Evolutionary conservation across 2,113 vertebrate species (phyloP), one percentile per base, ranked within the genome.

Genomic region (Etia nguti): DNA sequence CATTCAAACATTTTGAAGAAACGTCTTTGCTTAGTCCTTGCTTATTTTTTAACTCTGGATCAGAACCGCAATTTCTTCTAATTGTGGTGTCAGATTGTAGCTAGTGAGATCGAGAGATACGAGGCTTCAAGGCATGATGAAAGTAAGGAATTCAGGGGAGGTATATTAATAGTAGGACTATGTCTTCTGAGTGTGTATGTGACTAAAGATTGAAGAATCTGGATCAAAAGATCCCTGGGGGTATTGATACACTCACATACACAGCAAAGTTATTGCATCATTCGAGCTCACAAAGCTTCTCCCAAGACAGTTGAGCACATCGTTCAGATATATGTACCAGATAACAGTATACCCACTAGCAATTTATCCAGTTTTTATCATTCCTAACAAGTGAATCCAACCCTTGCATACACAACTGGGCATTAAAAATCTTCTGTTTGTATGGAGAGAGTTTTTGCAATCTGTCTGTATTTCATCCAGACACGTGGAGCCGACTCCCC

Each of bases 181-280:
- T 75, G 57, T 55, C 68, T 48, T 70, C 55, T 90, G 55, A 80
- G 68, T 52, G 56, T 70, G 73, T 86, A 46, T 65, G 77, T 29
- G 46, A n/a, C 5, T 83, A 46, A 79, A 79, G 88, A 81, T 83
- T 85, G 77, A 86, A 91, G 84, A 86, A 92, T 92, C 81, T 93
- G 90, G 89, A 93, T 93, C 93, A 93, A 86, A 90, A 88, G 59
- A 62, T 90, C 83, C 90, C 86, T 2, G 3, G 85, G 62, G 91
- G 92, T 57, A 68, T 65, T 84, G 20, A 84, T 75, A 81, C 70
- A 73, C 18, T 26, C 81, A 52, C 29, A 31, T 56, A 60, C 82
- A 41, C 52, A 70, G 9, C n/a, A 52, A 73, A 18, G 20, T 29
- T 6, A 34, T 81, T 86, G 65, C 85, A 4, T 91, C 86, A 90